Percentiles rank a stretch among this genome's conserved stretches.
Conservation (phyloP, 92 coral and sea anemone species). For the Epizoanthus scotinus region DNA sequence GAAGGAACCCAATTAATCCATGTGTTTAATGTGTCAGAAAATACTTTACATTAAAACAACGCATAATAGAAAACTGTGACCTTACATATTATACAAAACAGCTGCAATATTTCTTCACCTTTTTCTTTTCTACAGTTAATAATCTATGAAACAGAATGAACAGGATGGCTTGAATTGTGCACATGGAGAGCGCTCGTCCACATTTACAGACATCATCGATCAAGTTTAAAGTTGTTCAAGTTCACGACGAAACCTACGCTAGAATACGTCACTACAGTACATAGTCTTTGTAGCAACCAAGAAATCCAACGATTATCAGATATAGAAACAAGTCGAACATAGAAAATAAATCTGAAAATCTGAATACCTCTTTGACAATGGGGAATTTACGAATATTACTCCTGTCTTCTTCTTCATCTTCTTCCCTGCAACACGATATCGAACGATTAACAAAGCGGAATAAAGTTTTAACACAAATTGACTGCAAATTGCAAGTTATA, state of each 20-base stretch:
- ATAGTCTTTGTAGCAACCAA: neutral
- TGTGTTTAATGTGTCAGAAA: too few relatives aligned
- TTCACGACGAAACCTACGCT: too few relatives aligned
- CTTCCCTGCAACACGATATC: conserved; percentile 62
- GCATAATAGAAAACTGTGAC: too few relatives aligned
- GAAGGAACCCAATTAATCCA: too few relatives aligned
- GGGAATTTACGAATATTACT: conserved; percentile 75
- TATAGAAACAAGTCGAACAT: neutral
- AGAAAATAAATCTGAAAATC: neutral
- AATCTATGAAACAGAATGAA: too few relatives aligned
- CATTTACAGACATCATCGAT: too few relatives aligned
- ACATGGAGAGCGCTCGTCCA: too few relatives aligned
- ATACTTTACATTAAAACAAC: too few relatives aligned
- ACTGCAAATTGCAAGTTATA: neutral
- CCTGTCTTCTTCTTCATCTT: conserved; percentile 77
- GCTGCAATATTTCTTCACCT: conserved; percentile 13
- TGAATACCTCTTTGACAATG: conserved; percentile 86
- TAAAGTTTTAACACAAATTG: neutral
- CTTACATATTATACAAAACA: neutral
- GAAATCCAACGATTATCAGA: neutral
- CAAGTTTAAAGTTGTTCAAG: too few relatives aligned
- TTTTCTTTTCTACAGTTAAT: too few relatives aligned
- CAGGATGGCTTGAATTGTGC: too few relatives aligned
- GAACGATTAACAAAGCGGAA: neutral
- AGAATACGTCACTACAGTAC: neutral